Conservation (phyloP, 2,888 invertebrate genomes). For the Thymelicus lineola region DNA sequence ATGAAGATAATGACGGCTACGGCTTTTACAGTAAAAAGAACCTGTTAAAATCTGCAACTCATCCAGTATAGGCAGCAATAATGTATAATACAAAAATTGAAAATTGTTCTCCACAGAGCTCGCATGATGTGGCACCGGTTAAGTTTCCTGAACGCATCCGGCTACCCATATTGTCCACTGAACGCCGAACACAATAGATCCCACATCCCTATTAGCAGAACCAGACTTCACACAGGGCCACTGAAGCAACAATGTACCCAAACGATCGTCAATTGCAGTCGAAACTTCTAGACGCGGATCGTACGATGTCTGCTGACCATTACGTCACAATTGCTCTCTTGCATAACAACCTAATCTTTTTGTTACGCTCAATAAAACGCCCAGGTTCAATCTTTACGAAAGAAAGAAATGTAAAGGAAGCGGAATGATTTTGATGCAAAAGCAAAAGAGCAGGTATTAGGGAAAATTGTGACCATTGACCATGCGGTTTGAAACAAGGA, state of each 20-base stretch:
- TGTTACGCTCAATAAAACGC: slow-evolving; percentile 31
- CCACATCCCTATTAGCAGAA: slow-evolving; percentile 59
- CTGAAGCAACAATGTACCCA: slow-evolving; percentile 43
- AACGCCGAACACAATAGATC: slow-evolving; percentile 49
- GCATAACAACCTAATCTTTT: slow-evolving; percentile 42
- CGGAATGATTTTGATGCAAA: no score
- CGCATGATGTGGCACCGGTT: no score
- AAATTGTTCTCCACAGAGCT: not conserved
- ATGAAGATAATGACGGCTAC: no score
- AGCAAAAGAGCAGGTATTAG: no score
- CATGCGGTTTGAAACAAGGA: no score
- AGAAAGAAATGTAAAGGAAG: not conserved
- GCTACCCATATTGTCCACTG: slow-evolving; percentile 14
- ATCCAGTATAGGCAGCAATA: no score
- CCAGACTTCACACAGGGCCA: slow-evolving; percentile 46
- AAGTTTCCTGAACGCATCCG: not conserved
- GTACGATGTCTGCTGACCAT: slow-evolving; percentile 53
- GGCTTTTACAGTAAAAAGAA: no score
- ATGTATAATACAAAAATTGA: no score
- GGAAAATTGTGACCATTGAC: no score
- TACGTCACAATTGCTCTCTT: slow-evolving; percentile 51
- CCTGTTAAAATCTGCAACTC: no score
- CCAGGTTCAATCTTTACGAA: not conserved
- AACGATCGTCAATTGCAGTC: slow-evolving; percentile 37
- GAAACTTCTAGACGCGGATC: slow-evolving; percentile 46